These are phyloP conservation scores for Drosophila paulistorum DNA, from an alignment of 1,140 invertebrate species.

Conservation along the genomic window DNA sequence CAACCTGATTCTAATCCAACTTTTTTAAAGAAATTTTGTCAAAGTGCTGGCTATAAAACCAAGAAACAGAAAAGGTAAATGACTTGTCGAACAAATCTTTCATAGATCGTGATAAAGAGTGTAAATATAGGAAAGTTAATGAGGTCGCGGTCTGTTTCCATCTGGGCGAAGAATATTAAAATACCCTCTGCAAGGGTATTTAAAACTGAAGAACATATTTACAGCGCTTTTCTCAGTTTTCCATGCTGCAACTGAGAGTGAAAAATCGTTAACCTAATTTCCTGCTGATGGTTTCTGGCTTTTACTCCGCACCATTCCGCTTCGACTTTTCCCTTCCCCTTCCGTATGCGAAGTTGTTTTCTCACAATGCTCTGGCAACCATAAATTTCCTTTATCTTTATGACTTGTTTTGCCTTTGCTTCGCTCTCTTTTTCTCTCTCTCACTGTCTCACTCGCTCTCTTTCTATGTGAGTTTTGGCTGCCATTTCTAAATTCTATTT, in stretches of 20 bases:
- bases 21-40: not conserved
- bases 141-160: not conserved
- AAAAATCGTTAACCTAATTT: constrained; percentile 82
- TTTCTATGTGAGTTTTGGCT: constrained; percentile 21
- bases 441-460: not conserved
- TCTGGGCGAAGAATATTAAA: not conserved
- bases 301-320: not conserved
- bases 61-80: not conserved
- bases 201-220: constrained; percentile 58
- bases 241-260: constrained; percentile 59
- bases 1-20: too few species aligned
- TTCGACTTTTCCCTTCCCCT: not conserved
- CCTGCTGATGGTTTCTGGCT: constrained; percentile 46
- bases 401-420: constrained; percentile 72
- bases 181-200: not conserved
- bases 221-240: constrained; percentile 10
- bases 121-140: not conserved
- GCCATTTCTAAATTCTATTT: constrained; percentile 56
- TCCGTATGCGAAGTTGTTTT: constrained; percentile 48
- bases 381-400: constrained; percentile 80
- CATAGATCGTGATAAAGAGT: not conserved
- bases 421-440: not conserved
- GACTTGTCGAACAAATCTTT: not conserved
- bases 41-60: not conserved
- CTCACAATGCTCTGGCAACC: constrained; percentile 67